phyloP scores from a whole-genome alignment of 2,113 vertebrate genomes.

The Cyphotilapia sp. region DNA sequence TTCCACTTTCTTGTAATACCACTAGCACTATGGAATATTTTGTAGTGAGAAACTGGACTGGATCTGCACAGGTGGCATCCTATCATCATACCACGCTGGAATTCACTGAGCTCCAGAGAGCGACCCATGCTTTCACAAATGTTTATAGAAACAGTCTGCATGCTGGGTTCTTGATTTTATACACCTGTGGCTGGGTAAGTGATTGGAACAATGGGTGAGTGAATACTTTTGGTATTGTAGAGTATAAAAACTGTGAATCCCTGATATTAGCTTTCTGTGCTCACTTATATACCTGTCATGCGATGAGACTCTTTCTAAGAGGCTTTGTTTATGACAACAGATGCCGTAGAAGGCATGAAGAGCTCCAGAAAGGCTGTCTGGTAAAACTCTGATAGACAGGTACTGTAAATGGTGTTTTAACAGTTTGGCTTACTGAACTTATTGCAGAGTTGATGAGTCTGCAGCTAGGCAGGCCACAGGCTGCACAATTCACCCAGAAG shows the following conservation, averaged over 20 bases:
- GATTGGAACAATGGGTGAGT: background rate
- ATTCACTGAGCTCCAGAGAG: background rate
- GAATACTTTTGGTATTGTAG: background rate
- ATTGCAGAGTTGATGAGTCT: conserved; percentile 1
- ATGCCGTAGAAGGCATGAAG: background rate
- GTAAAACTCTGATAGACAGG: background rate
- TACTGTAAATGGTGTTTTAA: background rate
- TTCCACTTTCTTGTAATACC: background rate
- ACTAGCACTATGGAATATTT: background rate
- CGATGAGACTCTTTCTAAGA: background rate
- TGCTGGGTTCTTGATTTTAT: background rate
- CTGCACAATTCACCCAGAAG: conserved; percentile 9
- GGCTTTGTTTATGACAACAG: background rate
- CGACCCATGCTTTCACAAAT: background rate
- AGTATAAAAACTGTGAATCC: conserved; percentile 1
- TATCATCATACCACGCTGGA: background rate
- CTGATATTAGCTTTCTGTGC: background rate
- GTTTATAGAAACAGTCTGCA: background rate
- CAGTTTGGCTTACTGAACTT: conserved; percentile 27
- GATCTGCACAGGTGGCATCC: background rate
- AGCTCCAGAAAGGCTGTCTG: background rate
- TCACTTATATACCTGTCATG: background rate
- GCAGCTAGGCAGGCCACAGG: background rate
- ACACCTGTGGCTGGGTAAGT: background rate
- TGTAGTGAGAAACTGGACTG: background rate